phyloP scores from a whole-genome alignment of 2,113 vertebrate species.

The Gallinago undulata region DNA sequence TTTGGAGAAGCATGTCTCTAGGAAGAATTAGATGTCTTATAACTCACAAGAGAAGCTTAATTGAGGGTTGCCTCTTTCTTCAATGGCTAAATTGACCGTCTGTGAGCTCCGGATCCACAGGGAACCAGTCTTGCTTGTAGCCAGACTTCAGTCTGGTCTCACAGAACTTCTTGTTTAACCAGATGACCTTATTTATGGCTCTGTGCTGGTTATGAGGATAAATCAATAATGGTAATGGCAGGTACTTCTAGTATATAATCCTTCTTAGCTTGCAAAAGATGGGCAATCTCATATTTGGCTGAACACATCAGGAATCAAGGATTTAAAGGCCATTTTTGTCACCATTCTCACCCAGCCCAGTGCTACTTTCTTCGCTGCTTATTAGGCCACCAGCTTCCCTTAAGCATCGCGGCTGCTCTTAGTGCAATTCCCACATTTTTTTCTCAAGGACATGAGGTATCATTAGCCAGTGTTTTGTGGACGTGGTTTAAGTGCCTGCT shows the following conservation, averaged over 20 bases:
- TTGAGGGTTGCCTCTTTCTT: not conserved
- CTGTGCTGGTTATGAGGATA: not conserved
- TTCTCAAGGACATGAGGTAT: not conserved
- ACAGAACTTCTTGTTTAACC: not conserved
- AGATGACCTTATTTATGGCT: not conserved
- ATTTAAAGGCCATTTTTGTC: not conserved
- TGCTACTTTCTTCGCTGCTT: not conserved
- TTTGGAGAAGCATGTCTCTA: not conserved
- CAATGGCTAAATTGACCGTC: not conserved
- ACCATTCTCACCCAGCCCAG: not conserved
- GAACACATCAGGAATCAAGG: not conserved
- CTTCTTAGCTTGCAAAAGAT: not conserved
- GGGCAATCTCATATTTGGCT: not conserved
- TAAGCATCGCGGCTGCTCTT: not conserved
- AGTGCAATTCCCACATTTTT: fast-evolving
- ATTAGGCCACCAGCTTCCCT: not conserved
- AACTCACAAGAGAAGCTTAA: not conserved
- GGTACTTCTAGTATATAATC: not conserved
- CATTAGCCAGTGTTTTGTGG: not conserved
- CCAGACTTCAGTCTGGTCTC: not conserved
- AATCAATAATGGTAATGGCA: not conserved
- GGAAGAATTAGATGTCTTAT: not conserved
- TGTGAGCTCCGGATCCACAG: not conserved
- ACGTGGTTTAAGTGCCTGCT: not conserved
- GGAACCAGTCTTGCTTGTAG: not conserved